Percentiles rank a stretch among this genome's conserved stretches.
phyloP scores from a whole-genome alignment of 2,888 invertebrate species.

The Microctonus brassicae region DNA sequence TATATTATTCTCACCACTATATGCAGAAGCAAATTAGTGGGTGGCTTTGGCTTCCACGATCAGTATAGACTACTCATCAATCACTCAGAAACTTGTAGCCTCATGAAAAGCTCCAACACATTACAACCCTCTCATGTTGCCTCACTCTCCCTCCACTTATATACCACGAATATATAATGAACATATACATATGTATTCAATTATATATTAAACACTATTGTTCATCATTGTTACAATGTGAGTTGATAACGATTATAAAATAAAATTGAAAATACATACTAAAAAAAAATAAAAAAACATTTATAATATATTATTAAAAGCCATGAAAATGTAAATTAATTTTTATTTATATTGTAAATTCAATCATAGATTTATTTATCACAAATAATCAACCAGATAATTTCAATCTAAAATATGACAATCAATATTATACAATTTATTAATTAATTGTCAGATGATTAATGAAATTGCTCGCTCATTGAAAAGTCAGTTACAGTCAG shows the following conservation, averaged over 20 bases:
- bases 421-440: background rate
- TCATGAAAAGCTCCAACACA: slow-evolving; percentile 38
- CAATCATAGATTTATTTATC: background rate
- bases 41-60: slow-evolving; percentile 42
- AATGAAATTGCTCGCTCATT: background rate
- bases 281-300: too few relatives aligned
- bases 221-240: too few relatives aligned
- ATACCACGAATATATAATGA: background rate
- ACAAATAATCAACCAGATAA: background rate
- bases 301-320: too few relatives aligned
- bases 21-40: slow-evolving; percentile 54
- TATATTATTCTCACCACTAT: too few relatives aligned
- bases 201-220: too few relatives aligned
- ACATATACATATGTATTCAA: background rate
- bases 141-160: background rate
- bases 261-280: too few relatives aligned
- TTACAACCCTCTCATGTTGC: slow-evolving; percentile 19
- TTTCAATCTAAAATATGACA: background rate
- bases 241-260: too few relatives aligned
- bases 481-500: background rate
- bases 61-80: slow-evolving; percentile 47
- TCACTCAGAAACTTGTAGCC: slow-evolving; percentile 43
- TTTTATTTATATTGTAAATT: too few relatives aligned
- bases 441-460: background rate
- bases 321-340: too few relatives aligned